Evolutionary conservation across 2,888 invertebrate genomes (phyloP), one percentile per base, ranked within the genome.

Genomic region (Mystacides longicornis): DNA sequence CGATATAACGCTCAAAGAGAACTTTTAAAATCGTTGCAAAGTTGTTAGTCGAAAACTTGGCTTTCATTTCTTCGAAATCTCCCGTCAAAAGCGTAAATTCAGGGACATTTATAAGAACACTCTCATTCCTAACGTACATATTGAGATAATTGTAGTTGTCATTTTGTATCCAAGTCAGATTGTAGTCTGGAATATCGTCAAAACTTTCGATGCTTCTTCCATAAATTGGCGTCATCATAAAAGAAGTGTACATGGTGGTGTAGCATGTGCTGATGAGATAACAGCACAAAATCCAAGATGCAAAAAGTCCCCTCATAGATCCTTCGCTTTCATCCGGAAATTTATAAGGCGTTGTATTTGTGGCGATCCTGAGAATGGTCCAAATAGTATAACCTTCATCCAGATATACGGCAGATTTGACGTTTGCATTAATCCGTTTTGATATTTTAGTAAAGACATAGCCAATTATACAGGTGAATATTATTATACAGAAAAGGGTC

Each of bases 211-310:
- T 46, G 14, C 21, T 21, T 3, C 20, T 5, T 19, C 20, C 19
- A 46, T 46, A 46, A 46, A 46, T 46, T 3, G 46, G 46, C 14
- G 9, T 46, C 46, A 46, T 46, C 46, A 46, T 46, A 5, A 20
- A 46, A 3, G 46, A 19, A 20, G 46, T 46, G 21, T 46, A 46
- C 46, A 20, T 46, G 2, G 46, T 21, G 20, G 9, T 46, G 19
- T 46, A 46, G 20, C 19, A 46, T 19, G 21, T 21, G 20, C 46
- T 21, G 20, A 46, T 19, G 9, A 46, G 20, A 19, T 20, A 46
- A 19, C 46, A 46, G 19, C 46, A 46, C 3, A 19, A 7, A 46
- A 46, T 46, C 46, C 46, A 46, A 3, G 46, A 18, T 3, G 46
- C 21, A 19, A 46, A 18, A 19, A 46, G 46, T 3, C 18, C 3